Evolutionary conservation across 2,888 invertebrate species (phyloP).

Genomic region (Tetragonula carbonaria): DNA sequence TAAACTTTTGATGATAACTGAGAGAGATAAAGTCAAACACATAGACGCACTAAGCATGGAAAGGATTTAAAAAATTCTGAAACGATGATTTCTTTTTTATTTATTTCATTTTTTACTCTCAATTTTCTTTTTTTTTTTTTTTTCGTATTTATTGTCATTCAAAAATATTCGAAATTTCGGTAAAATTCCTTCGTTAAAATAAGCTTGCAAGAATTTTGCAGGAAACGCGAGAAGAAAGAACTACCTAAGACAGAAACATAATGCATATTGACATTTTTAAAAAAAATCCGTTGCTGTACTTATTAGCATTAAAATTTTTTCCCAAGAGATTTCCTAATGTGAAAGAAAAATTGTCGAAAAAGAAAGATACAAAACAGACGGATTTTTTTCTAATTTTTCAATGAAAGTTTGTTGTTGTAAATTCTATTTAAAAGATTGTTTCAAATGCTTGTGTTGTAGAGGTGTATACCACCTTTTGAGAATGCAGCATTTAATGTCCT

Average conservation of each 20-base stretch:
- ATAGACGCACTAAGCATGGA: not conserved
- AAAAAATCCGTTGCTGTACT: not conserved
- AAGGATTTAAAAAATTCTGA: slow-evolving; percentile 5
- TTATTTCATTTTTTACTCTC: not conserved
- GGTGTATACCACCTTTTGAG: slow-evolving; percentile 98
- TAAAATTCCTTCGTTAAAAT: not conserved
- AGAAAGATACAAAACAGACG: not conserved
- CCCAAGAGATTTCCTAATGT: no score
- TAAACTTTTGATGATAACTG: slow-evolving; percentile 74
- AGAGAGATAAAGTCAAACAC: slow-evolving; percentile 49
- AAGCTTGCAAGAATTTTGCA: not conserved
- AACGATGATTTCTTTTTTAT: not conserved
- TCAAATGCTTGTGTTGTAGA: slow-evolving; percentile 85
- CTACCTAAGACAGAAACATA: slow-evolving; percentile 22
- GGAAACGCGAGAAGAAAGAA: slow-evolving; percentile 8
- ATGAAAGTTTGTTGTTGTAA: not conserved
- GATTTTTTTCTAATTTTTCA: no score
- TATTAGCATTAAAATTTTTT: not conserved
- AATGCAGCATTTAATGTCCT: slow-evolving; percentile 96
- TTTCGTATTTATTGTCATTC: no score
- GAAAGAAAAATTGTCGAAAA: not conserved
- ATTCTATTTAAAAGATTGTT: not conserved
- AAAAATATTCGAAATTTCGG: not conserved
- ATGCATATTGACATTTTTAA: not conserved
- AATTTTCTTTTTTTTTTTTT: no score